These are phyloP conservation scores for Argyrosomus regius DNA, from an alignment of 2,797 vertebrate species.

Conservation along the genomic window DNA sequence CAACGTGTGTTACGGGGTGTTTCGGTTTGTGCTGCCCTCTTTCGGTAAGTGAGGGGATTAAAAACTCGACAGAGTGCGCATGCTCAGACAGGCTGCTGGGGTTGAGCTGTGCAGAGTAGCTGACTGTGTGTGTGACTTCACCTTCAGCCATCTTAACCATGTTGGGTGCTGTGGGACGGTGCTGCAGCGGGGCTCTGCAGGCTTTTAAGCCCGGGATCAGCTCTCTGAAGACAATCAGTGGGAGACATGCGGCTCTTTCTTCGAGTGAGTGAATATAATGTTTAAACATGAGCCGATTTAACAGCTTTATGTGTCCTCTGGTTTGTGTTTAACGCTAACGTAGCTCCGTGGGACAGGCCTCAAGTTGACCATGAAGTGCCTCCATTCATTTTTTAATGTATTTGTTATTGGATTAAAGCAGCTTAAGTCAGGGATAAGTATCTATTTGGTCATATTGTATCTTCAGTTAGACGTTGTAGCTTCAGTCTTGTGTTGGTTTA, in stretches of 20 bases:
- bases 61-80: background rate
- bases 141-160: conserved; percentile 84
- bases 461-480: fast-evolving
- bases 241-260: conserved; percentile 71
- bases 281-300: background rate
- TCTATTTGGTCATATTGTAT: background rate
- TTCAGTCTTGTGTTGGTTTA: background rate
- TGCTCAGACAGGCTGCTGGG: conserved; percentile 31
- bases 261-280: conserved; percentile 66
- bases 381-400: conserved; percentile 21
- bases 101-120: background rate
- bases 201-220: conserved; percentile 73
- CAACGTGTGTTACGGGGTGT: background rate
- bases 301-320: background rate
- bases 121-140: conserved; percentile 67
- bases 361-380: background rate
- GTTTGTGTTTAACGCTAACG: background rate
- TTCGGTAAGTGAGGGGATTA: background rate
- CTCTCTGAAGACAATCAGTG: conserved; percentile 69
- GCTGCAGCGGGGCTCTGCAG: conserved; percentile 73
- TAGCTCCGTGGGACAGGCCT: conserved; percentile 18
- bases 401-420: background rate
- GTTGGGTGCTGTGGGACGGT: conserved; percentile 77
- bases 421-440: background rate
- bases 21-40: conserved; percentile 46